Evolutionary conservation across 2,113 vertebrate genomes (phyloP).

Genomic region (Chaetura pelagica): DNA sequence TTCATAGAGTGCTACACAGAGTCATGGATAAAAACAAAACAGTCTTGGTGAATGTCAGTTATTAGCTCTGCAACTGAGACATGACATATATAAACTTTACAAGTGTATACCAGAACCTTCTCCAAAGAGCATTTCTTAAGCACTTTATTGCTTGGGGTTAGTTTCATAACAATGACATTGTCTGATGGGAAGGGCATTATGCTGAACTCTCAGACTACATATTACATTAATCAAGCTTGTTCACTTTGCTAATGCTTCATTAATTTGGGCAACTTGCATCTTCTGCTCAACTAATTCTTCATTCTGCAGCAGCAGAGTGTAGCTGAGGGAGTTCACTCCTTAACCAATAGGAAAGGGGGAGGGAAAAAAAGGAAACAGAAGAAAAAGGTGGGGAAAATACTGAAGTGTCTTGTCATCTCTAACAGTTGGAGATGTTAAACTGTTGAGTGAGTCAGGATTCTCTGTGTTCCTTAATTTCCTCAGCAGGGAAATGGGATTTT

Average conservation of each 20-base stretch:
- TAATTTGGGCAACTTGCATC: background rate
- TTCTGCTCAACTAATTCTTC: background rate
- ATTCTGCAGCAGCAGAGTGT: background rate
- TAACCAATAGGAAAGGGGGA: background rate
- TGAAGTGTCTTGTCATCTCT: background rate
- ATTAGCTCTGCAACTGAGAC: background rate
- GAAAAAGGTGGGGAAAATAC: background rate
- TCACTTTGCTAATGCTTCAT: background rate
- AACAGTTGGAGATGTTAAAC: background rate
- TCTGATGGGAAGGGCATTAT: background rate
- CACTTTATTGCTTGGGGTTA: background rate
- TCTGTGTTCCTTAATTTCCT: background rate
- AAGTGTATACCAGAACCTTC: background rate
- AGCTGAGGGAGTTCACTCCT: background rate
- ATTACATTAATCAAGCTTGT: background rate
- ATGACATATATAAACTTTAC: background rate
- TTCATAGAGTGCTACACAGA: background rate
- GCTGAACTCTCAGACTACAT: background rate
- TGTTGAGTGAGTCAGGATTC: background rate
- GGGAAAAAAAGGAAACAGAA: background rate
- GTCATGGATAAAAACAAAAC: background rate
- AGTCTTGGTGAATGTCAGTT: accelerated
- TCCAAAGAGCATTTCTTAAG: background rate
- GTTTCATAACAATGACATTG: background rate
- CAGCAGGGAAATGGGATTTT: background rate